Evolutionary conservation across 1,140 invertebrate species (phyloP), one percentile per base, ranked within the genome.

Genomic region (Orius insidiosus): DNA sequence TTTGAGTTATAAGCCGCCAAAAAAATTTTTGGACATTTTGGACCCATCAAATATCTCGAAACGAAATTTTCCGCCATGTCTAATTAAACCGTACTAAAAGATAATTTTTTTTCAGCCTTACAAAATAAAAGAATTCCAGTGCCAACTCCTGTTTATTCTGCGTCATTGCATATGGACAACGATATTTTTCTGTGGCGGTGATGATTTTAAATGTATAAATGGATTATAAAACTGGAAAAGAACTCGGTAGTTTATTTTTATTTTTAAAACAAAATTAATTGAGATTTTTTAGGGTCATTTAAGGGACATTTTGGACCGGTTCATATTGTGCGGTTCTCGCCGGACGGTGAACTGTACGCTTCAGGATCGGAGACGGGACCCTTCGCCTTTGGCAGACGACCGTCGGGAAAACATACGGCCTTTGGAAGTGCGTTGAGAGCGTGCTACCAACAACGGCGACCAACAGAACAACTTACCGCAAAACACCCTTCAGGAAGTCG

Each of bases 241-340:
- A 96, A 73, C 74, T 95, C 54, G 90, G 88, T 92, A 63, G 71
- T 61, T 47, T 30, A n/a, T 35, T 46, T 19, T 2, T 40, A 9
- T 32, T 39, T 24, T 34, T 52, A 39, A 33, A 47, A n/a, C 32
- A n/a, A n/a, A n/a, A 7, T 7, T 24, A 4, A 24, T 24, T 3
- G 3, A 4, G 24, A 24, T n/a, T 48, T 67, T 69, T 10, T 58
- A 86, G 92, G 97, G 69, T 94, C 88, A 3, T n/a, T 96, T 61
- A 97, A 95, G 62, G 92, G 92, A 18, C 92, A 97, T 65, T 97
- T 97, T 69, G 92, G 92, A 4, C 90, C 90, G 8, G 80, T 98
- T 13, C 92, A 98, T 60, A 90, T 86, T 60, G 85, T 95, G 14
- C 74, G 85, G 50, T 97, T 95, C 66, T 86, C 83, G 15, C 85